phyloP scores from a whole-genome alignment of 2,888 invertebrate species.

The Agonopterix subpropinquella region DNA sequence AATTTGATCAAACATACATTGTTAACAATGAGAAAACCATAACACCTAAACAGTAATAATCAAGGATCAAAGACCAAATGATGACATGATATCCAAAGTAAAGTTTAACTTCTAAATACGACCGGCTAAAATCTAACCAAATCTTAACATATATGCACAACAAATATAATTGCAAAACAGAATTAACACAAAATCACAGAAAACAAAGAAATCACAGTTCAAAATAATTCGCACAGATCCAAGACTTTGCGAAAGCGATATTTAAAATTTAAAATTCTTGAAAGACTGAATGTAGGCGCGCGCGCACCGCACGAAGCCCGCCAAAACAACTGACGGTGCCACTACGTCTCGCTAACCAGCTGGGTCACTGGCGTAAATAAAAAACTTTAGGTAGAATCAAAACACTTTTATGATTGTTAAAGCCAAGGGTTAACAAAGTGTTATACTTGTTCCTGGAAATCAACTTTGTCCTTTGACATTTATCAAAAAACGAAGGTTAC shows the following conservation, averaged over 20 bases:
- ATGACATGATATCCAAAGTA: too few species aligned
- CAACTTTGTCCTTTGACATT: too few species aligned
- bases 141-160: constrained; percentile 1
- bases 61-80: too few species aligned
- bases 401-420: constrained; percentile 3
- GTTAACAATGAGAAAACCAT: too few species aligned
- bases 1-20: too few species aligned
- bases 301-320: constrained; percentile 44
- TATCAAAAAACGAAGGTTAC: too few species aligned
- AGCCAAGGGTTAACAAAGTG: not conserved
- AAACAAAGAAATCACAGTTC: not conserved
- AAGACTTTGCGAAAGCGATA: constrained; percentile 13
- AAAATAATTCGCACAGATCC: too few species aligned
- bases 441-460: too few species aligned
- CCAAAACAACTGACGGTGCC: constrained; percentile 69
- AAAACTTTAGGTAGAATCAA: constrained; percentile 9
- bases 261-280: constrained; percentile 18
- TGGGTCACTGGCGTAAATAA: constrained; percentile 41
- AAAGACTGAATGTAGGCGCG: constrained; percentile 22
- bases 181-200: constrained; percentile 2
- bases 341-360: constrained; percentile 49
- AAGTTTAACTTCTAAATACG: not conserved
- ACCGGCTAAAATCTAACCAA: not conserved
- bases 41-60: too few species aligned
- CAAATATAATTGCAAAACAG: constrained; percentile 1